A percentile compares a stretch with the other conserved stretches of the same genome.
Conservation (phyloP, 2,113 vertebrate species). For the Chamaetylas fuelleborni region DNA sequence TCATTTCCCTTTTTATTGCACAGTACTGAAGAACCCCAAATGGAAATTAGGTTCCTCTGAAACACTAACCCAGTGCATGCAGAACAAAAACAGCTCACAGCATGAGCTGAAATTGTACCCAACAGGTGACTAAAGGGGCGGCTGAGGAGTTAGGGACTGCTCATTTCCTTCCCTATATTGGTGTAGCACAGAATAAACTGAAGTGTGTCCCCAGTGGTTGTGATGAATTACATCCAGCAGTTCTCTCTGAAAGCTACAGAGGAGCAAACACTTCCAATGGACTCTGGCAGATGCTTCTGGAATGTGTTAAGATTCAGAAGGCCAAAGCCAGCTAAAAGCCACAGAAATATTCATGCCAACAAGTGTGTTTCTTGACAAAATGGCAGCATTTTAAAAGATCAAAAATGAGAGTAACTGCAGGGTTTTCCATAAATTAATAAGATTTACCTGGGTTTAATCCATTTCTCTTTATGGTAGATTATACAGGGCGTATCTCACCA, state of each 20-base stretch:
- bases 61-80: rapidly evolving
- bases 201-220: not conserved
- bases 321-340: not conserved
- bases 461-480: constrained; percentile 63
- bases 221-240: not conserved
- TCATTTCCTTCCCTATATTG: not conserved
- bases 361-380: not conserved
- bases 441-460: constrained; percentile 33
- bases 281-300: not conserved
- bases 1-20: not conserved
- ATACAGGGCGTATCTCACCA: constrained; percentile 48
- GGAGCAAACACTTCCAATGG: not conserved
- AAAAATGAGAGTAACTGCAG: constrained; percentile 1
- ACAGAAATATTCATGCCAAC: not conserved
- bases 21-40: not conserved
- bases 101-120: not conserved
- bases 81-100: not conserved
- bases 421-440: constrained; percentile 26
- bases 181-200: not conserved
- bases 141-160: not conserved
- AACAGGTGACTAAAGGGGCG: constrained; percentile 21
- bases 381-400: not conserved
- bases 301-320: not conserved
- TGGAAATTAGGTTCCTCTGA: not conserved
- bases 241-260: not conserved